A percentile compares a stretch with the other conserved stretches of the same genome.
These are phyloP conservation scores for Labeo rohita DNA, from an alignment of 2,113 vertebrate species.

Conservation along the genomic window DNA sequence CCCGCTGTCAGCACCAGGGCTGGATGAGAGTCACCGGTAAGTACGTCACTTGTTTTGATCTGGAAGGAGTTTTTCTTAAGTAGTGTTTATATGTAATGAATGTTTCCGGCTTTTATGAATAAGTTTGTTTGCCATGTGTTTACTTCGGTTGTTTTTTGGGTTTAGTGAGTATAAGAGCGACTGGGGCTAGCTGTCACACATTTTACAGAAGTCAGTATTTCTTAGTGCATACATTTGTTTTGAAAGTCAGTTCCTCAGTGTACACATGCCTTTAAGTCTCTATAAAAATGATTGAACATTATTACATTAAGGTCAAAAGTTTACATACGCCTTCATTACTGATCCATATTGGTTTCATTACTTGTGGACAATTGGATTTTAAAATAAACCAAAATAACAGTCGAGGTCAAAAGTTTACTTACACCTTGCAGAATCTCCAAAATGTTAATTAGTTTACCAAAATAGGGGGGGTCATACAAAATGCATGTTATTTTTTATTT, in stretches of 20 bases:
- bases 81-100: background rate
- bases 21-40: slow-evolving; percentile 74
- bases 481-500: too few species aligned
- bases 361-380: too few species aligned
- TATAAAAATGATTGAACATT: background rate
- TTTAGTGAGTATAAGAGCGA: background rate
- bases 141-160: background rate
- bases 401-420: too few species aligned
- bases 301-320: background rate
- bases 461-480: too few species aligned
- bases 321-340: too few species aligned
- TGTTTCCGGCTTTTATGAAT: background rate
- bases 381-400: too few species aligned
- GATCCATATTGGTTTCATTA: too few species aligned
- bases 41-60: slow-evolving; percentile 17
- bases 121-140: background rate
- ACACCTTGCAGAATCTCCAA: too few species aligned
- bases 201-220: background rate
- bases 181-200: background rate
- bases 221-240: background rate
- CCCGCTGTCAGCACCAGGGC: slow-evolving; percentile 67
- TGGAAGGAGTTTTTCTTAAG: background rate
- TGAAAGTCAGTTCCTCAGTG: background rate
- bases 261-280: background rate
- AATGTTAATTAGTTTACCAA: too few species aligned